Base-by-base conservation (phyloP, 2,797 vertebrate species). In the Telmatherina bonti region DNA sequence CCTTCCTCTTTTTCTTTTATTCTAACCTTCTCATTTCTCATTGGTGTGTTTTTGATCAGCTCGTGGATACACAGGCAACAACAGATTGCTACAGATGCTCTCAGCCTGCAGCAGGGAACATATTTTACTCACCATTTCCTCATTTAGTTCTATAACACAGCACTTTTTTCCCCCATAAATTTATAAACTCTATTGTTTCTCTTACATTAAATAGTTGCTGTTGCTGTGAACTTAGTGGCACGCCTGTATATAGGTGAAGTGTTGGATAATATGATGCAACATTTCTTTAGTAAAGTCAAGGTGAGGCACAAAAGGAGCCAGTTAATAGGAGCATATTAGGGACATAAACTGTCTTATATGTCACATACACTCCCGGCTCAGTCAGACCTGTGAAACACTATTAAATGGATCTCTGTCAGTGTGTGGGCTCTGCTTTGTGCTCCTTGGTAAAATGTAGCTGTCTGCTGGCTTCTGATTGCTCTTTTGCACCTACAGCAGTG, bases 41-140 rank as follows among this genome's bases (percentile, higher is more conserved):
- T 82, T 51, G 59, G n/a, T n/a, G 43, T 75, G 63, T 80, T 83
- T 62, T 18, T 35, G 67, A 43, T 66, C 55, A 11, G 55, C 68
- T 72, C 81, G 62, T 38, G 66, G 53, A 20, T 45, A 60, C 62
- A 83, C 78, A 81, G 77, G 88, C 70, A 82, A 87, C 35, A 35
- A 35, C 36, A 2, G 38, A 41, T 18, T 16, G 65, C 29, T 60
- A 54, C 72, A 83, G 79, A 78, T 82, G 35, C 67, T 61, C 81
- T 84, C 58, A 67, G 67, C 69, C 43, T 74, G 74, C 54, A 41
- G 59, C 52, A 45, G 53, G 62, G 75, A 83, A 84, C 56, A 72
- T 84, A 87, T 67, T 60, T 72, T 58, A 74, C 68, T 78, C 52
- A 36, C 58, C n/a, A 41, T 29, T 22, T 47, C 76, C 43, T 82